phyloP scores from a whole-genome alignment of 2,113 vertebrate genomes.

The Xenopus laevis region DNA sequence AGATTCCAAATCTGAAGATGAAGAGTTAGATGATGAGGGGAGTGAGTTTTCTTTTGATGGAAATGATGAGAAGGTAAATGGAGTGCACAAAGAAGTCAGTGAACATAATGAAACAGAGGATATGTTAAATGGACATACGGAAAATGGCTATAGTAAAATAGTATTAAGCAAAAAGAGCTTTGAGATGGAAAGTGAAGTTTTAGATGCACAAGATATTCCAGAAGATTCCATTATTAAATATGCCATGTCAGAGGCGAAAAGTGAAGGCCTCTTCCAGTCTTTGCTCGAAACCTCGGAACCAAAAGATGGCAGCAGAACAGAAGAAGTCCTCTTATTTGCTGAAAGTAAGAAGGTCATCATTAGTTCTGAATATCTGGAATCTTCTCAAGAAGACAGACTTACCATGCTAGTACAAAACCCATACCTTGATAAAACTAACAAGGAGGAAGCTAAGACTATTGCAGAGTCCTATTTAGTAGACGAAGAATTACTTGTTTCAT shows the following conservation, averaged over 20 bases:
- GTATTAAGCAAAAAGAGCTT: conserved; percentile 5
- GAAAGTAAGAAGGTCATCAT: background rate
- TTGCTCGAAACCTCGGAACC: conserved; percentile 9
- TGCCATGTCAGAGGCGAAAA: conserved; percentile 11
- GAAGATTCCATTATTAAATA: conserved; percentile 22
- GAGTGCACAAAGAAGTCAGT: background rate
- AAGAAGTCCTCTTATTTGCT: background rate
- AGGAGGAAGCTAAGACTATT: background rate
- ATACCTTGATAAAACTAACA: background rate
- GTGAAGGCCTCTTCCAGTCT: conserved; percentile 30
- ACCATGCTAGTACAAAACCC: conserved; percentile 14
- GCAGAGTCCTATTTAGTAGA: background rate
- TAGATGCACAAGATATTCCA: conserved; percentile 1
- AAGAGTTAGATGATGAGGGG: background rate
- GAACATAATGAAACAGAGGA: background rate
- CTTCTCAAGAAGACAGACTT: background rate
- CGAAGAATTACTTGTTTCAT: background rate
- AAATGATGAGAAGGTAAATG: conserved; percentile 10
- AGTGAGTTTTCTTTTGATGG: conserved; percentile 16
- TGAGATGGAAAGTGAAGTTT: conserved; percentile 7
- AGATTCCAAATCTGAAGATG: background rate
- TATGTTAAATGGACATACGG: conserved; percentile 25
- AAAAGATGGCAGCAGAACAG: background rate
- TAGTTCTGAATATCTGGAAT: background rate
- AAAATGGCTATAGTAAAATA: background rate